Percentiles rank a stretch among this genome's conserved stretches.
These are phyloP conservation scores for Chloropsis cyanopogon DNA, from an alignment of 2,113 vertebrate species.

Conservation along the genomic window DNA sequence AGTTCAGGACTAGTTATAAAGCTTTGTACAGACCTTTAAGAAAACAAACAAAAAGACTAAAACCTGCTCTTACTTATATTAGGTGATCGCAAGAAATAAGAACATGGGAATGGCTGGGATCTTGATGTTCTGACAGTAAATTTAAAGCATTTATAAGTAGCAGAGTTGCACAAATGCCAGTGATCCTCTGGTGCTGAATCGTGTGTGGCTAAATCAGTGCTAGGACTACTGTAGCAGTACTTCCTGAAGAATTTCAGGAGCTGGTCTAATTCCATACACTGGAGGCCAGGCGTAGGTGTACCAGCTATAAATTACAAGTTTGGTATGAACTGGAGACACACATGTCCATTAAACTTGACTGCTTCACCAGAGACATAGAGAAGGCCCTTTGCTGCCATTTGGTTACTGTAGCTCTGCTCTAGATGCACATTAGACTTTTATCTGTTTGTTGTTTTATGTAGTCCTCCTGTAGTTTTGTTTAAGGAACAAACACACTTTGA, in stretches of 20 bases:
- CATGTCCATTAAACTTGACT: not conserved
- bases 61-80: not conserved
- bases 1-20: not conserved
- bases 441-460: not conserved
- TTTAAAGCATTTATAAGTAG: not conserved
- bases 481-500: not conserved
- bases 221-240: not conserved
- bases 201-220: not conserved
- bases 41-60: no score
- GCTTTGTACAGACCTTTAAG: not conserved
- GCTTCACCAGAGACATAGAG: not conserved
- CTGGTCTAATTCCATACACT: not conserved
- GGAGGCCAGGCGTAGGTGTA: not conserved
- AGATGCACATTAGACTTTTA: not conserved
- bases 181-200: not conserved
- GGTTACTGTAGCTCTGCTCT: not conserved
- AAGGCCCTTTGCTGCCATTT: not conserved
- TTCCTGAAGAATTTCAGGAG: not conserved
- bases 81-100: not conserved
- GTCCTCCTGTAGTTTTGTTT: not conserved
- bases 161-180: not conserved
- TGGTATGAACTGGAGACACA: fast-evolving
- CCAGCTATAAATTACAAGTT: not conserved
- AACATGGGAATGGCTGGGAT: not conserved
- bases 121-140: not conserved